Base-by-base conservation (phyloP, 2,888 invertebrate genomes). In the Himalopsyche tibetana region DNA sequence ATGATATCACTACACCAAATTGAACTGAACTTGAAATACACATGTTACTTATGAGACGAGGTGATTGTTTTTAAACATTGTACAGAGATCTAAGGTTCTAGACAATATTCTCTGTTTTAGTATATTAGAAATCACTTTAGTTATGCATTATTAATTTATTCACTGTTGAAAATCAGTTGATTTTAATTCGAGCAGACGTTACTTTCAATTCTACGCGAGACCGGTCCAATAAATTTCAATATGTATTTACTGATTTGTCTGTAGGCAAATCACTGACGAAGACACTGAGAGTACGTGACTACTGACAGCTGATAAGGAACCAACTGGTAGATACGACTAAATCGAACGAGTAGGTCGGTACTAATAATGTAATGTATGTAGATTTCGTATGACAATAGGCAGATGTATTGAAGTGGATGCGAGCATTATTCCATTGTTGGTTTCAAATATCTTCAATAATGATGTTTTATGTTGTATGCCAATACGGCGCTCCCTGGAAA, bases 251-350 rank as follows among this genome's bases (percentile, higher is more conserved):
- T 6, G 63, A 63, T 2, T 63, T 63, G 63, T 19, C 63, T 63
- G 63, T 63, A 19, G 15, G 19, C 63, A 63, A 63, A 63, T 63
- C 63, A 63, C 6, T 63, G 63, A 6, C 56, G 19, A 56, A 63
- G 63, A 63, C 63, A 63, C 63, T 63, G 11, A 6, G 19, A 63
- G 11, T 63, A 63, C 63, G 63, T 63, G 63, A 63, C 63, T 63
- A 63, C 63, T 63, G 63, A 63, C 63, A 63, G 28, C 63, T 63
- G 63, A 63, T 63, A 63, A 63, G 63, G 28, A 63, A 15, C 19
- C 63, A 63, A 63, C 63, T 63, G 63, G 19, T 63, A 19, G 63
- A 63, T 19, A 63, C 6, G 8, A 63, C 63, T 63, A 9, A 63
- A 63, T 63, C 63, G 19, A 63, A 63, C 19, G 63, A 63, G 19